Conservation (phyloP, 1,140 invertebrate genomes). For the Drosophila athabasca region DNA sequence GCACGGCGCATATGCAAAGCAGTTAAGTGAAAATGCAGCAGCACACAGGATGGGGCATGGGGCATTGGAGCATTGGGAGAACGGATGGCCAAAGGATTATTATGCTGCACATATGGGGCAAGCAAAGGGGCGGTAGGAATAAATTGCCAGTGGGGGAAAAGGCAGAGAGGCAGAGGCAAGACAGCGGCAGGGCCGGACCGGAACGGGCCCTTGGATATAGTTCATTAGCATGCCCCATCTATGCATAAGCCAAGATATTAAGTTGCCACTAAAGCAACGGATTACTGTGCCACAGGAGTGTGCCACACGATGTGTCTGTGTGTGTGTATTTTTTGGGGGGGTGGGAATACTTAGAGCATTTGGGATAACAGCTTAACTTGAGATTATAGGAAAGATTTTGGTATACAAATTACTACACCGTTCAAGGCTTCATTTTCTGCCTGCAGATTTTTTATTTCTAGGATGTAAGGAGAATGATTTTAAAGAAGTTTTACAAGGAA, state of each 20-base stretch:
- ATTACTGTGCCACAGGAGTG: constrained; percentile 24
- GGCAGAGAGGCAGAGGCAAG: too few relatives aligned
- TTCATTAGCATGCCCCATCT: constrained; percentile 59
- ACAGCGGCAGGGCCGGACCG: background rate
- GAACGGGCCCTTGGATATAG: constrained; percentile 7
- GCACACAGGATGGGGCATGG: constrained; percentile 1
- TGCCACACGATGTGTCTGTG: background rate
- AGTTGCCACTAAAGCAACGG: constrained; percentile 23
- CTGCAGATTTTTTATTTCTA: too few relatives aligned
- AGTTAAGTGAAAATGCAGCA: constrained; percentile 53
- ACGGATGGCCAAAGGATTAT: constrained; percentile 15
- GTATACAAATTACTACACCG: too few relatives aligned
- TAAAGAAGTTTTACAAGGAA: too few relatives aligned
- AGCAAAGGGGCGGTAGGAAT: constrained; percentile 37
- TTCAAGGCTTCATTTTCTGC: too few relatives aligned
- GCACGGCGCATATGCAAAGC: constrained; percentile 46
- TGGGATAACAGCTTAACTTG: too few relatives aligned
- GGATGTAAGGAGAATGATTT: too few relatives aligned
- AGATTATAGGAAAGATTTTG: too few relatives aligned
- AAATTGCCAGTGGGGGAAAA: constrained; percentile 36
- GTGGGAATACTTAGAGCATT: too few relatives aligned
- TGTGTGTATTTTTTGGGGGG: constrained; percentile 7
- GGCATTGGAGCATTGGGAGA: constrained; percentile 2
- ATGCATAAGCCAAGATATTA: constrained; percentile 48
- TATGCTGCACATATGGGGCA: constrained; percentile 21